Evolutionary conservation across 2,113 vertebrate genomes (phyloP), one percentile per base, ranked within the genome.

Genomic region (Caloenas nicobarica): DNA sequence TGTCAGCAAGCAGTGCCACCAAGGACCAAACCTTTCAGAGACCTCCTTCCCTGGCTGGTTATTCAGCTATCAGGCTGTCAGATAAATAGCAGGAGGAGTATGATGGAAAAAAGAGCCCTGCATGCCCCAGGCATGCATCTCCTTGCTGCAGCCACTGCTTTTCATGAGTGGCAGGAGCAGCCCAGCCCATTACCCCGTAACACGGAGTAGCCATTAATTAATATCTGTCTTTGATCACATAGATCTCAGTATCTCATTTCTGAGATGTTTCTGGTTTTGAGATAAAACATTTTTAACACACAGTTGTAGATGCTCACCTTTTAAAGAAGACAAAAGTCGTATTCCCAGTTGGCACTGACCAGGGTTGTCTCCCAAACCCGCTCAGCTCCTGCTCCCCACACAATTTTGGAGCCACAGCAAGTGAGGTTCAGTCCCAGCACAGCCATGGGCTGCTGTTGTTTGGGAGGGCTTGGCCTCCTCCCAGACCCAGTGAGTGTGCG

Each of bases 381-480:
- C 65, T 7, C 65, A 7, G 33, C 29, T 92, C 33, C 48, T 0
- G 0, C 19, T 58, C 29, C 18, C 19, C 13, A 9, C 13, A 3
- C 0, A 0, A 13, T 33, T 89, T 62, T 2, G 1, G 29, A 84
- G 36, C 17, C 0, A 0, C 1, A 2, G 23, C 0, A 1, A 46
- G 48, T 1, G 0, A 58, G 22, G 36, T 15, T 24, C 36, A 58
- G 58, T 15, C 44, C 44, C 51, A 46, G 33, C 18, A 8, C 1
- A 1, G 7, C 46, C 28, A 4, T 8, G 38, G 31, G 22, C 54
- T 64, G 50, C 9, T 54, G 31, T 19, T 51, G 7, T 48, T 18
- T 13, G 23, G 24, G 44, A 54, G 28, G 15, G 9, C 66, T 73
- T 53, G 50, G 9, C 19, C 29, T n/a, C 14, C 31, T 48, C 25